These are phyloP conservation scores for Ligdia adustata DNA, from an alignment of 2,888 invertebrate genomes.

Conservation along the genomic window DNA sequence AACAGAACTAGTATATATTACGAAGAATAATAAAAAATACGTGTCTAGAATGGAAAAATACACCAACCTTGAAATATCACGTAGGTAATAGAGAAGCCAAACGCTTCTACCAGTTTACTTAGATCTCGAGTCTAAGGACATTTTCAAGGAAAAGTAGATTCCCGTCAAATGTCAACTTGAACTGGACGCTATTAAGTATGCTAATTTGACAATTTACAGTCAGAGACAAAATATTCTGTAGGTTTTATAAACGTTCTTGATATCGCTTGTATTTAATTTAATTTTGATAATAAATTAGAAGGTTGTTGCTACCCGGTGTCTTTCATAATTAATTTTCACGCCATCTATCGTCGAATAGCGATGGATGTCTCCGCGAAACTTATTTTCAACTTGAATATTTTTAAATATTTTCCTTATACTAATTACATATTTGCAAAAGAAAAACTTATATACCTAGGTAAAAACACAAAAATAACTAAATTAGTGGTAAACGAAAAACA, in stretches of 20 bases:
- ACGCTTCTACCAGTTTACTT: slow-evolving; percentile 35
- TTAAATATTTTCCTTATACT: not conserved
- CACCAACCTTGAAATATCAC: slow-evolving; percentile 35
- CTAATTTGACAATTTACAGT: slow-evolving; percentile 52
- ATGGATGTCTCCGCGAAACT: no score
- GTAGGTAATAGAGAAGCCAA: slow-evolving; percentile 31
- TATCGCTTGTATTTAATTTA: slow-evolving; percentile 7
- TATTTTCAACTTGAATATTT: not conserved
- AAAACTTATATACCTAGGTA: not conserved
- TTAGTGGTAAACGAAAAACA: slow-evolving; percentile 10
- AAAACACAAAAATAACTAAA: slow-evolving; percentile 1
- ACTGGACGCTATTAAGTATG: slow-evolving; percentile 55
- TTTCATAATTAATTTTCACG: slow-evolving; percentile 12
- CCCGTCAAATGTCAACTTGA: slow-evolving; percentile 45
- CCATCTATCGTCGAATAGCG: slow-evolving; percentile 24
- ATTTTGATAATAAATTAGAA: not conserved
- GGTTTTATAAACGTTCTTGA: slow-evolving; percentile 14
- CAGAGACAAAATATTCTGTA: slow-evolving; percentile 35
- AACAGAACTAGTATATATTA: slow-evolving; percentile 28
- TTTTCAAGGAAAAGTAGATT: slow-evolving; percentile 23
- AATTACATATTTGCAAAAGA: not conserved
- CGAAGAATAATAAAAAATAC: slow-evolving; percentile 30
- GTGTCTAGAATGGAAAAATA: slow-evolving; percentile 40
- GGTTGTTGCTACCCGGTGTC: slow-evolving; percentile 3
- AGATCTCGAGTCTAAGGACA: slow-evolving; percentile 27